Base-by-base conservation (phyloP, 2,797 vertebrate species). In the Cyclopterus lumpus region DNA sequence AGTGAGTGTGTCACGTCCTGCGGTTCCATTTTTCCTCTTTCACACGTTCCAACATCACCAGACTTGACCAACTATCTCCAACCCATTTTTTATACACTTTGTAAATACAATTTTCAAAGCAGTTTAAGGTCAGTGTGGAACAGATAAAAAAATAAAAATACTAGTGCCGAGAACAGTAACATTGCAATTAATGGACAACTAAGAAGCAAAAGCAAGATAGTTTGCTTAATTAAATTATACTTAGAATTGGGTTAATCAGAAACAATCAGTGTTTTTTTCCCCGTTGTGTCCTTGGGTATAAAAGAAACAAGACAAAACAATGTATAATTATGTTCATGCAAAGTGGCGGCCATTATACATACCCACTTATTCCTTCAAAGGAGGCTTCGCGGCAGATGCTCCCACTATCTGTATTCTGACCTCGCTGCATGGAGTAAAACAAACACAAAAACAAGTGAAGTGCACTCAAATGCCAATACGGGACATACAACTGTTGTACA, bases 321-420 rank as follows among this genome's bases (percentile, higher is more conserved):
- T 84, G 42, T 73, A 77, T 49, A 79, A 84, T 83, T 72, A 79
- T 72, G 60, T 73, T 60, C 30, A 90, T 86, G 60, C 46, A 87
- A 86, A 86, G 38, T 59, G 65, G 77, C 24, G 46, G 32, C 53
- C 82, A 81, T 42, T 75, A 85, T 88, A 96, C 97, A 93, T 93
- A 98, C 98, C 92, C 78, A 89, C 96, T 98, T 89, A 99, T 99
- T 91, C 96, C 96, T 74, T 98, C 96, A 84, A 98, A 98, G 0
- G 96, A 97, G 67, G 97, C 96, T 93, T 99, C 97, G 40, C 93
- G 94, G 94, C 95, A 95, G 87, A 93, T 77, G 32, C 93, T 97
- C 84, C 96, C 96, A 0, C 97, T 99, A 34, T 98, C 97, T 0
- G 97, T 97, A 60, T 98, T 99, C 83, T 95, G 86, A 48, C 97